A percentile compares a stretch with the other conserved stretches of the same genome.
Conservation (phyloP, 2,113 vertebrate genomes). For the Labeo catla region DNA sequence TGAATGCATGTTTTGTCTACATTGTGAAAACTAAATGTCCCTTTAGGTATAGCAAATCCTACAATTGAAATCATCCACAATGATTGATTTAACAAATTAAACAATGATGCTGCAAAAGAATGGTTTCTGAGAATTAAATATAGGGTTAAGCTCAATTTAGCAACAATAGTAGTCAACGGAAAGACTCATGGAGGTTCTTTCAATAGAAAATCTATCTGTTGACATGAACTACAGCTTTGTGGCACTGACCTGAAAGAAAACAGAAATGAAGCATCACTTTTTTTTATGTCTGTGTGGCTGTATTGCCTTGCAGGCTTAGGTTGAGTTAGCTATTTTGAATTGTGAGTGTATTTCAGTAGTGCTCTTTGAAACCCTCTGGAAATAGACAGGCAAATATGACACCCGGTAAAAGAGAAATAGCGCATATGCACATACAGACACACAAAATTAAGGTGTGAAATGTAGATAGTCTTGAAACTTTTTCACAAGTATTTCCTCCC, state of each 20-base stretch:
- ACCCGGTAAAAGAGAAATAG: not conserved
- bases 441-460: not conserved
- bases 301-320: constrained; percentile 8
- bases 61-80: not conserved
- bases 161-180: not conserved
- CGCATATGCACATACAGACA: not conserved
- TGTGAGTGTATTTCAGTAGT: constrained; percentile 5
- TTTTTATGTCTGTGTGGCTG: constrained; percentile 3
- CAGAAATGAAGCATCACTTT: not conserved
- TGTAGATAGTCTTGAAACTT: not conserved
- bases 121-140: not conserved
- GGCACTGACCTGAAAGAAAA: constrained; percentile 16
- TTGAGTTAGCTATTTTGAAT: constrained; percentile 22
- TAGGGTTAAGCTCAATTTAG: not conserved
- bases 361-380: constrained; percentile 2
- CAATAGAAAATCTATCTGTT: constrained; percentile 23
- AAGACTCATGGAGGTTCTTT: not conserved
- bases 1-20: not conserved
- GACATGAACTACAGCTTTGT: constrained; percentile 16
- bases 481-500: not conserved
- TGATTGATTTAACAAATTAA: not conserved
- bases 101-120: not conserved
- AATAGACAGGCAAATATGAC: not conserved
- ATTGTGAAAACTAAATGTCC: not conserved
- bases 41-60: not conserved